Evolutionary conservation across 2,888 invertebrate species (phyloP).

Genomic region (Cenopis cana): DNA sequence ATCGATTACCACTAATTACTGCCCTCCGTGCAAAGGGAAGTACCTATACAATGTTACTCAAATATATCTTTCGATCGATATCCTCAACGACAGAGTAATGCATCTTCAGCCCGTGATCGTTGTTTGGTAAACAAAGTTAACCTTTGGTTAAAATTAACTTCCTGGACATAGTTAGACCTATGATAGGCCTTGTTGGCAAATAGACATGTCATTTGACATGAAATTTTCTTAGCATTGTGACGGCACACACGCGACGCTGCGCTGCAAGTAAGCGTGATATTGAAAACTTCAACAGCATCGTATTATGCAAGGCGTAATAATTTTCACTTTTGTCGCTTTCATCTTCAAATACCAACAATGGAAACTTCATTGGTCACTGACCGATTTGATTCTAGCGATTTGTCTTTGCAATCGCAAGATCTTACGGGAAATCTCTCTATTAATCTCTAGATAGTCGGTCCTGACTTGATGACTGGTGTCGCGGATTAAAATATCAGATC

Average conservation of each 20-base stretch:
- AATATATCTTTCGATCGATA: conserved; percentile 46
- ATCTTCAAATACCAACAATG: conserved; percentile 43
- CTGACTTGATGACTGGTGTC: conserved; percentile 41
- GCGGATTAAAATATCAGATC: conserved; percentile 51
- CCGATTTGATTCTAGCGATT: conserved; percentile 40
- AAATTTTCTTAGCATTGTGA: conserved; percentile 34
- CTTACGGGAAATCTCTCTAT: conserved; percentile 30
- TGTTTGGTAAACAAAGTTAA: conserved; percentile 19
- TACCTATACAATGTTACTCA: conserved; percentile 62
- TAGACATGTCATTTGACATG: conserved; percentile 31
- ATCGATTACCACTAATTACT: conserved; percentile 83
- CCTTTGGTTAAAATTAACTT: conserved; percentile 18
- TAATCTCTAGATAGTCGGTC: conserved; percentile 18
- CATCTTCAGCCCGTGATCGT: conserved; percentile 15
- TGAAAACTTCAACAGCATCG: conserved; percentile 34
- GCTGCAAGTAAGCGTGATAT: conserved; percentile 44
- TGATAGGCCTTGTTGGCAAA: conserved; percentile 19
- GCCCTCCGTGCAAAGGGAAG: conserved; percentile 61
- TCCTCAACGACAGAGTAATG: conserved; percentile 49
- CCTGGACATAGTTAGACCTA: too few species aligned
- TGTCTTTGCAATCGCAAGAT: conserved; percentile 23
- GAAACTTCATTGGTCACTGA: conserved; percentile 39
- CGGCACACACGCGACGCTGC: conserved; percentile 33
- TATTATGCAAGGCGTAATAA: conserved; percentile 43
- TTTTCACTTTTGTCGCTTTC: conserved; percentile 46